Base-by-base conservation (phyloP, 1,140 invertebrate species). In the Macrosteles quadrilineatus region DNA sequence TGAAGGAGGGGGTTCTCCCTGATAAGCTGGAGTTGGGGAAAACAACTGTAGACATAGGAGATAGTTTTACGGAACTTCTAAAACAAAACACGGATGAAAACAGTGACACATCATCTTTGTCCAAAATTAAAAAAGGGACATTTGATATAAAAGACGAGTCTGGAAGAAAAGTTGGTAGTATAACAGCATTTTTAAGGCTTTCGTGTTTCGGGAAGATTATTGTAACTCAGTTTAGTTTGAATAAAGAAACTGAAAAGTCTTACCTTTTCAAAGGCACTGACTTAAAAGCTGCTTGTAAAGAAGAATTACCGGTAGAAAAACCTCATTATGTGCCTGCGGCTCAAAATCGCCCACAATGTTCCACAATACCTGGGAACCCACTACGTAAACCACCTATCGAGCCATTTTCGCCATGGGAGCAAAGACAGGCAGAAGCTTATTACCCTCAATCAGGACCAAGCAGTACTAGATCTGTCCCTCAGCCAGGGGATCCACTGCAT, bases 171-270 rank as follows among this genome's bases (percentile, higher is more conserved):
- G 76, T 87, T 72, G 80, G 87, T 74, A 78, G 83, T 76, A 77
- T 83, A 68, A 73, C 84, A 74, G 81, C 87, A 69, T 85, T 84
- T 79, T 76, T 86, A 4, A 77, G 87, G 11, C 82, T 86, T 74
- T 87, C 87, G 9, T 87, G 86, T 73, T 88, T 89, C 71, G 88
- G 87, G 14, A 85, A 85, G 73, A 79, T 87, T 69, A 88, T 89
- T 31, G 81, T 88, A 2, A 90, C 88, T 1, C 85, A 86, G 73
- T 90, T 89, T 75, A 88, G 79, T 74, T 80, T 9, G 79, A 80
- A 0, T 19, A 50, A 50, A 19, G 71, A 76, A 29, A 78, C 82
- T 36, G 75, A 75, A 27, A 79, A 80, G 70, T 75, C 78, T 0
- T 82, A 80, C 67, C 69, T 81, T 0, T 83, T 83, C 67, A 82